Evolutionary conservation across 2,113 vertebrate species (phyloP).

Genomic region (Amphilophus citrinellus): DNA sequence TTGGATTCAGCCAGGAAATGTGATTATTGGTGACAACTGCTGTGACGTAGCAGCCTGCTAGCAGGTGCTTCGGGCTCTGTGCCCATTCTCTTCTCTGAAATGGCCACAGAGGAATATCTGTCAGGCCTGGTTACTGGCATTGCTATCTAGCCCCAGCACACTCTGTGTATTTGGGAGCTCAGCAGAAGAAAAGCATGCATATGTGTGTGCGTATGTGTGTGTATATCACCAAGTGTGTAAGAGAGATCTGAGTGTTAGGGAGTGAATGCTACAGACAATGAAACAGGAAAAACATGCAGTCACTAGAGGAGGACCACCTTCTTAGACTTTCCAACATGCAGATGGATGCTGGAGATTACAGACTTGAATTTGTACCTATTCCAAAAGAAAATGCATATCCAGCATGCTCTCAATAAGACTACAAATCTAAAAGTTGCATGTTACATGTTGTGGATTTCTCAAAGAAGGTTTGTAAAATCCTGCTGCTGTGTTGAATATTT

Average conservation of each 20-base stretch:
- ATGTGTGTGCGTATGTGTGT: not conserved
- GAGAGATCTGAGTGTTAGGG: conserved; percentile 17
- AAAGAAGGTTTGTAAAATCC: conserved; percentile 10
- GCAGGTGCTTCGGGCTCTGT: conserved; percentile 74
- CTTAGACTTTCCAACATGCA: conserved; percentile 10
- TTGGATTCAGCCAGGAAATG: conserved; percentile 46
- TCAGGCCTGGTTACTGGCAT: conserved; percentile 73
- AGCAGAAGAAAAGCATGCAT: conserved; percentile 38
- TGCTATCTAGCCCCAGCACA: conserved; percentile 58
- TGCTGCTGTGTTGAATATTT: conserved; percentile 33
- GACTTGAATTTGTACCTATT: conserved; percentile 14
- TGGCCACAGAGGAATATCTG: conserved; percentile 78
- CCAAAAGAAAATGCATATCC: not conserved
- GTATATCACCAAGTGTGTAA: not conserved
- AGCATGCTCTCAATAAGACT: not conserved
- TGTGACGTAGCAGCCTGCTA: conserved; percentile 65
- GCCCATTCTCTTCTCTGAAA: conserved; percentile 72
- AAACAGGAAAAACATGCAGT: conserved; percentile 46
- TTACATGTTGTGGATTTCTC: conserved; percentile 13
- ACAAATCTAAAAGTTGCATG: not conserved
- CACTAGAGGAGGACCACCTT: conserved; percentile 37
- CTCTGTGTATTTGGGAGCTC: conserved; percentile 54
- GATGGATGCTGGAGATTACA: conserved; percentile 41
- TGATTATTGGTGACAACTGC: conserved; percentile 68
- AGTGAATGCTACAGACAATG: conserved; percentile 34